phyloP scores from a whole-genome alignment of 2,888 invertebrate genomes.

The Neoascia interrupta region DNA sequence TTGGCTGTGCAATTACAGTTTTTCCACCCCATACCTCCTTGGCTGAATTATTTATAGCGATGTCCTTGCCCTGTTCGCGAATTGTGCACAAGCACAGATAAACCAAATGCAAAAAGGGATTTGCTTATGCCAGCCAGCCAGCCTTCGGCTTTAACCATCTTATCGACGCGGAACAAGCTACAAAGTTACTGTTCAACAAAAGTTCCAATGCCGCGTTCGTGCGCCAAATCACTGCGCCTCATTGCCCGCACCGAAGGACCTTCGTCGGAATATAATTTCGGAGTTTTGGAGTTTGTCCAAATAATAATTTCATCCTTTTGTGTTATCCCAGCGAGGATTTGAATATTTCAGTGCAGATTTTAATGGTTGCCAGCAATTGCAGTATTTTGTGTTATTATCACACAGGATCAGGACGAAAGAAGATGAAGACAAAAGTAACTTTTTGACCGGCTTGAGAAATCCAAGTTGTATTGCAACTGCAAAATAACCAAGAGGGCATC shows the following conservation, averaged over 20 bases:
- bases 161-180: constrained; percentile 48
- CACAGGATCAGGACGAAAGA: no score
- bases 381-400: background rate
- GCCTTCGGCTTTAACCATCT: constrained; percentile 15
- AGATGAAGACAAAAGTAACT: no score
- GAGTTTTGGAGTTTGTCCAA: constrained; percentile 60
- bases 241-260: constrained; percentile 30
- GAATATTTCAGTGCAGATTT: constrained; percentile 62
- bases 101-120: constrained; percentile 46
- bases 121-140: constrained; percentile 21
- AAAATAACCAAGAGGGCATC: no score
- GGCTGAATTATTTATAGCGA: constrained; percentile 59
- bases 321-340: constrained; percentile 57
- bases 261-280: constrained; percentile 43
- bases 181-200: constrained; percentile 37
- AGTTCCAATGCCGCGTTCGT: constrained; percentile 33
- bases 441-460: no score
- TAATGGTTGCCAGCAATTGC: constrained; percentile 45
- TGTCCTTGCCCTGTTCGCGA: constrained; percentile 53
- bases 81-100: constrained; percentile 50
- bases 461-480: no score
- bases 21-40: constrained; percentile 14
- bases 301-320: constrained; percentile 65
- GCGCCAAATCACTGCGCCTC: constrained; percentile 37
- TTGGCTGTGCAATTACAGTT: constrained; percentile 48